Evolutionary conservation across 2,797 vertebrate genomes (phyloP), one percentile per base, ranked within the genome.

Genomic region (Heliangelus exortis): DNA sequence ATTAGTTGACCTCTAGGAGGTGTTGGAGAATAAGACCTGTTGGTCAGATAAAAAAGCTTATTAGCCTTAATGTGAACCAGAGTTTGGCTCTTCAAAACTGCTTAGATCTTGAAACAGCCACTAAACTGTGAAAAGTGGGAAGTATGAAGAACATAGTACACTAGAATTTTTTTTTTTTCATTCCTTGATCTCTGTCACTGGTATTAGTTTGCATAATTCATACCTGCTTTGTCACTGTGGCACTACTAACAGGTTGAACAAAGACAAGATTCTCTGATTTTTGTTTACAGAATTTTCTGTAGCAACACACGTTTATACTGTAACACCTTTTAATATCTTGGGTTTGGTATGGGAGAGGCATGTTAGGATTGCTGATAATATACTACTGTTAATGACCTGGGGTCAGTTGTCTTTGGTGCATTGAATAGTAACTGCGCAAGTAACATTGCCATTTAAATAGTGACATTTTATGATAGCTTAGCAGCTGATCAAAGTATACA

Each of bases 101-200:
- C 48, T 95, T 79, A 74, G 26, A 34, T 89, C 55, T 89, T 83
- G 61, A 90, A 88, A 78, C 33, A 61, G 81, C 14, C 50, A 47
- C 33, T 85, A 74, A 84, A 87, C 45, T 92, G 25, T 93, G 72
- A 86, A 76, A 93, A 81, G 3, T 59, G 72, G 33, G 15, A 93
- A 87, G 53, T 53, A 58, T 21, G 43, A 6, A 68, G 39, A 28
- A 81, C 7, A 23, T n/a, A 61, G 28, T n/a, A 48, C 16, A 20
- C 45, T 45, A 18, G 16, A 19, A 45, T 9, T 61, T 72, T 43
- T 23, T 63, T 63, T 29, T 62, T 54, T 63, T 28, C 1, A 4
- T 76, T 72, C 22, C 22, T 89, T 91, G 11, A 7, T 85, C 29
- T 57, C 26, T 65, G 41, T 72, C 73, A 61, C 13, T 55, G 71